Percentiles rank a stretch among this genome's conserved stretches.
phyloP scores from a whole-genome alignment of 2,113 vertebrate species.

The Microcebus tavaratra region DNA sequence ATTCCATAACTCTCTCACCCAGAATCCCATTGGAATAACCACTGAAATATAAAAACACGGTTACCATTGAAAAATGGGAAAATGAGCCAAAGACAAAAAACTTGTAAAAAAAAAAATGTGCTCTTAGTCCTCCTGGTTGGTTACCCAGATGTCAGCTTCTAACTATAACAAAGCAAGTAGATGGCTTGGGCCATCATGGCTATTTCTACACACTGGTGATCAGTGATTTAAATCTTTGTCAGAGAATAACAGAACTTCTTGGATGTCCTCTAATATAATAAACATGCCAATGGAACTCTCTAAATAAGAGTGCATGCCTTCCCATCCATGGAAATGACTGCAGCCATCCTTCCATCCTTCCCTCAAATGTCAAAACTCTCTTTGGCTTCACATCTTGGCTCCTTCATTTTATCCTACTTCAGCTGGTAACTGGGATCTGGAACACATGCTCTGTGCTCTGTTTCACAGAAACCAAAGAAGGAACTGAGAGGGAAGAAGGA shows the following conservation, averaged over 20 bases:
- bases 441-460: background rate
- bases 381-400: background rate
- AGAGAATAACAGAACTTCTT: background rate
- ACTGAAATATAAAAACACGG: background rate
- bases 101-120: background rate
- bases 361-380: background rate
- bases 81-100: background rate
- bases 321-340: background rate
- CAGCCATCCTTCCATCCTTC: background rate
- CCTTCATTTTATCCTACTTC: background rate
- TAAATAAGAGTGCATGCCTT: background rate
- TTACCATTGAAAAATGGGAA: background rate
- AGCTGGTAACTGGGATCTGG: background rate
- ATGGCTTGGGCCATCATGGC: background rate
- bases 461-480: background rate
- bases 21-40: background rate
- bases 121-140: background rate
- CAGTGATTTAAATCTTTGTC: background rate
- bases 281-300: background rate
- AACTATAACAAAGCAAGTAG: background rate
- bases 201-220: background rate
- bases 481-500: background rate
- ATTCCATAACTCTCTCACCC: background rate
- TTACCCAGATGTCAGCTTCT: background rate
- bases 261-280: background rate